Percentiles rank a stretch among this genome's conserved stretches.
Evolutionary conservation across 2,888 invertebrate species (phyloP).

Genomic region (Tenthredo livida): DNA sequence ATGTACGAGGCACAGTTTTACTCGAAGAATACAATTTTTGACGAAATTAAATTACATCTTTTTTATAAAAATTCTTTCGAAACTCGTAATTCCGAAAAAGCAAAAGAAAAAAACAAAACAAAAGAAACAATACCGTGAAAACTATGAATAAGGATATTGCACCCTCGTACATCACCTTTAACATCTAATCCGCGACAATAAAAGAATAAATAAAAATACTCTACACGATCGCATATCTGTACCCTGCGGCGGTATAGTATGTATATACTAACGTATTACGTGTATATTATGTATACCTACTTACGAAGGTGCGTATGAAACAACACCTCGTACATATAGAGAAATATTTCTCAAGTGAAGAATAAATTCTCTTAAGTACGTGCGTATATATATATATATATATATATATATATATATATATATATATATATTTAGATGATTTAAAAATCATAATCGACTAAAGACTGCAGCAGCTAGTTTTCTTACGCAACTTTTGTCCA

Average conservation of each 20-base stretch:
- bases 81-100: neutral
- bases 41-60: too few relatives aligned
- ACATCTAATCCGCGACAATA: neutral
- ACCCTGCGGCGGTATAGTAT: neutral
- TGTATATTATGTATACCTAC: neutral
- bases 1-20: neutral
- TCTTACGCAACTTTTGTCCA: neutral
- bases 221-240: neutral
- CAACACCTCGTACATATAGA: neutral
- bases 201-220: neutral
- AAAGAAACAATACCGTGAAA: neutral
- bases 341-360: neutral
- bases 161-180: neutral
- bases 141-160: neutral
- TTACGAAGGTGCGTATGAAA: neutral
- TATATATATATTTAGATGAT: too few relatives aligned
- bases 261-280: neutral
- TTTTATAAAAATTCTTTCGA: neutral
- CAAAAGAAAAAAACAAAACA: neutral
- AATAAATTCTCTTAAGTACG: conserved; percentile 3
- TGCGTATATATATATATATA: too few relatives aligned
- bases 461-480: neutral
- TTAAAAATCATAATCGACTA: neutral
- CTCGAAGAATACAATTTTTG: neutral
- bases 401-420: too few relatives aligned